Evolutionary conservation across 2,113 vertebrate genomes (phyloP), one percentile per base, ranked within the genome.

Genomic region (Trinectes maculatus): DNA sequence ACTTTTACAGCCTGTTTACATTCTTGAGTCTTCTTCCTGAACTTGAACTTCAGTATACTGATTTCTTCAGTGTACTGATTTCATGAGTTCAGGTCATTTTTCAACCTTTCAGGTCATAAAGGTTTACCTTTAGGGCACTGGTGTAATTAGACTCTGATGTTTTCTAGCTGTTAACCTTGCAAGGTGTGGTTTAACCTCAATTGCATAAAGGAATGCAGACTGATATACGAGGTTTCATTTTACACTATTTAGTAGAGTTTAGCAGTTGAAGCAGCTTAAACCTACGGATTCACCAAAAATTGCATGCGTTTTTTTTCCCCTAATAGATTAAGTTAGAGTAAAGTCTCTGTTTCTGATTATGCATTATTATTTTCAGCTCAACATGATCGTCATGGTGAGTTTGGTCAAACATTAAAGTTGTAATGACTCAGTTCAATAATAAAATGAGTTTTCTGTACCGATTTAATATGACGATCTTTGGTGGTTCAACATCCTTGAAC

Each of bases 161-260:
- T 81, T 76, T 80, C n/a, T 31, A 71, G 77, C 59, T 66, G 65
- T 89, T 83, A 75, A 85, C 85, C 70, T 59, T 48, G 51, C 19
- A 34, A 77, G 80, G 85, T 83, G 84, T 86, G 82, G 80, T 80
- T 73, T 72, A 74, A 82, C 76, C 84, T 76, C 74, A 40, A 68
- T 86, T 71, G 57, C n/a, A 71, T 53, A 36, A 34, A 67, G 71
- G 69, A 78, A 86, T 74, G 60, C 63, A 69, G 70, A 73, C 43
- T 56, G 69, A 62, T 68, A 61, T 54, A 59, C 43, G 44, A 52
- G 25, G 78, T 49, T 74, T 86, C 40, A 26, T 55, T 71, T 85
- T 64, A 79, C 86, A 53, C 13, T 28, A 48, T 11, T 24, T 10
- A 37, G 13, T 4, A 42, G 29, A 40, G 22, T 5, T 8, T 65